Evolutionary conservation across 1,140 invertebrate genomes (phyloP), one percentile per base, ranked within the genome.

Genomic region (Drosophila fuyamai): DNA sequence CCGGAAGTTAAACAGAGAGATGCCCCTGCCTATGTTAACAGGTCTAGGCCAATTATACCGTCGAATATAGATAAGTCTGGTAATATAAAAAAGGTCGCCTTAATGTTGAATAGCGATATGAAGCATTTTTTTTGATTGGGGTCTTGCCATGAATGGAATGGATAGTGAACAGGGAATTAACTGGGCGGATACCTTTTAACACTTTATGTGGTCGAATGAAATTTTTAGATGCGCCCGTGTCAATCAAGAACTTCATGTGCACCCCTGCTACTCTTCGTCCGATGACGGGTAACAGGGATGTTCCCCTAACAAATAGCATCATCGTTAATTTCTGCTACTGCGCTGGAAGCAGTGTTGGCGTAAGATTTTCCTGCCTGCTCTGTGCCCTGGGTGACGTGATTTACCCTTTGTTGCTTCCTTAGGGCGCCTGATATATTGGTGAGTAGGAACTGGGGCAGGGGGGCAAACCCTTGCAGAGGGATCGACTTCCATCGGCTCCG

Each of bases 171-270:
- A 14, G 16, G 43, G 43, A 38, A 38, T 43, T 12, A 7, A 14
- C 41, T 6, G 29, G 38, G 23, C 54, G 6, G 4, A 65, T 14
- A 35, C 60, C 53, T 18, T 38, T 32, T 14, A 61, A 48, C 4
- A n/a, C 36, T 16, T 58, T 13, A 13, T 38, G 16, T 8, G 41
- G 41, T 53, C 51, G 1, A 16, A 55, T 70, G 32, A 46, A 55
- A 47, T 70, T 70, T 36, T 68, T 13, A 48, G 41, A 38, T n/a
- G 48, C 66, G 32, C 61, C 54, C 10, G 47, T 72, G 48, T 74
- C 56, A 6, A 57, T 72, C 13, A 73, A 46, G 40, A 58, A 41
- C 55, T 44, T 62, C 35, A 62, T 53, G 18, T 55, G 12, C 3
- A 9, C 13, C 47, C 47, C 47, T 23, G 47, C 48, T 71, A 38